Conservation (phyloP, 2,888 invertebrate species). For the Hypomecis atomaria region DNA sequence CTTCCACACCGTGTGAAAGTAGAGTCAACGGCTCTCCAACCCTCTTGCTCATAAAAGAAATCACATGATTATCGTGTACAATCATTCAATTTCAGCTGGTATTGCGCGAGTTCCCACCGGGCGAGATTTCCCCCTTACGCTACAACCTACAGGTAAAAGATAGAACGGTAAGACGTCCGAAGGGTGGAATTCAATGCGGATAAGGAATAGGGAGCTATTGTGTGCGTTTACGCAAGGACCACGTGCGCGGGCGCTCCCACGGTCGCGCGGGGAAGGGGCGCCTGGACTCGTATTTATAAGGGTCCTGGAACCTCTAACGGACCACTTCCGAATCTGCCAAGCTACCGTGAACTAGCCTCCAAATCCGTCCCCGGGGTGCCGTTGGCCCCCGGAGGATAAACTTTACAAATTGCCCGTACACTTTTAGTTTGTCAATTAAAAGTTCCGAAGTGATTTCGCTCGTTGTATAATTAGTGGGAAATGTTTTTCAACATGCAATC, state of each 20-base stretch:
- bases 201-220: conserved; percentile 77
- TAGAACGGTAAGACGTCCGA: conserved; percentile 76
- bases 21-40: conserved; percentile 54
- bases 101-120: conserved; percentile 77
- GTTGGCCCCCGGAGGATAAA: conserved; percentile 61
- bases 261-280: conserved; percentile 65
- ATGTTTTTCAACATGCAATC: conserved; percentile 35
- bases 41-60: conserved; percentile 61
- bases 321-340: conserved; percentile 69
- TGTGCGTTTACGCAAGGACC: conserved; percentile 78
- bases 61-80: conserved; percentile 66
- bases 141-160: conserved; percentile 71
- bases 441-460: conserved; percentile 55
- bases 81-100: conserved; percentile 77
- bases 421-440: conserved; percentile 62
- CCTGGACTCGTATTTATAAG: conserved; percentile 71
- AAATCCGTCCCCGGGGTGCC: conserved; percentile 60
- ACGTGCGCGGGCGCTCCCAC: conserved; percentile 80
- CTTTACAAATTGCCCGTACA: conserved; percentile 40
- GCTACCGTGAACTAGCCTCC: conserved; percentile 56
- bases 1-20: conserved; percentile 74
- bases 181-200: conserved; percentile 76
- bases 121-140: conserved; percentile 73
- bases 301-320: conserved; percentile 50
- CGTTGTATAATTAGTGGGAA: conserved; percentile 60